Evolutionary conservation across 2,888 invertebrate species (phyloP).

Genomic region (Brenthis daphne): DNA sequence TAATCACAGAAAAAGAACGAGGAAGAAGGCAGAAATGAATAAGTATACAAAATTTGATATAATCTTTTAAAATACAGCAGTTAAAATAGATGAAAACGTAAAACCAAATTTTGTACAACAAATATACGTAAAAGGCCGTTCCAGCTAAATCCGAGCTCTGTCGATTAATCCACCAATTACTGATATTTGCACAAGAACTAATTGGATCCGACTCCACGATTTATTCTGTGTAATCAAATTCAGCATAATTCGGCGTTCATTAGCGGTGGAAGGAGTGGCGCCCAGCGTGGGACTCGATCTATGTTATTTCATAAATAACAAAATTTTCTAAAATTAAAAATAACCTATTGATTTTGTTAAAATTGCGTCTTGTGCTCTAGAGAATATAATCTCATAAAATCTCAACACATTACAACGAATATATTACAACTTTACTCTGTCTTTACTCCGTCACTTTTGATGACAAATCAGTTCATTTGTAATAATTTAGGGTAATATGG

Average conservation of each 20-base stretch:
- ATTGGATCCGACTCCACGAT: conserved; percentile 58
- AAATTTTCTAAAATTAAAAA: too few relatives aligned
- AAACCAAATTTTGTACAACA: background rate
- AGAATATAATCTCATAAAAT: too few relatives aligned
- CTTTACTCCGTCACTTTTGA: too few relatives aligned
- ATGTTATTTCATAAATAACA: background rate
- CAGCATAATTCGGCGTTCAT: conserved; percentile 42
- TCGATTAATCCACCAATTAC: conserved; percentile 68
- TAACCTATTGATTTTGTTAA: too few relatives aligned
- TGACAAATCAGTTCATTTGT: too few relatives aligned
- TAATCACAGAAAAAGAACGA: too few relatives aligned
- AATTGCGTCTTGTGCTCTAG: too few relatives aligned
- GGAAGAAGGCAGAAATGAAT: too few relatives aligned
- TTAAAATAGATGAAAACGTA: background rate
- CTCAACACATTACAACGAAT: too few relatives aligned
- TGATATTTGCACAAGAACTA: conserved; percentile 65
- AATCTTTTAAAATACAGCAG: background rate
- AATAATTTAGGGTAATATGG: too few relatives aligned
- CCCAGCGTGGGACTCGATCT: conserved; percentile 47
- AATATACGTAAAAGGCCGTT: conserved; percentile 5
- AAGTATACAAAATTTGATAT: too few relatives aligned
- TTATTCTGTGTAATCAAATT: conserved; percentile 45
- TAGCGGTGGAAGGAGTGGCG: conserved; percentile 46
- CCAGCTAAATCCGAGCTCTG: conserved; percentile 38
- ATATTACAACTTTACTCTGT: too few relatives aligned